Conservation (phyloP, 2,113 vertebrate species). For the Vidua chalybeata region DNA sequence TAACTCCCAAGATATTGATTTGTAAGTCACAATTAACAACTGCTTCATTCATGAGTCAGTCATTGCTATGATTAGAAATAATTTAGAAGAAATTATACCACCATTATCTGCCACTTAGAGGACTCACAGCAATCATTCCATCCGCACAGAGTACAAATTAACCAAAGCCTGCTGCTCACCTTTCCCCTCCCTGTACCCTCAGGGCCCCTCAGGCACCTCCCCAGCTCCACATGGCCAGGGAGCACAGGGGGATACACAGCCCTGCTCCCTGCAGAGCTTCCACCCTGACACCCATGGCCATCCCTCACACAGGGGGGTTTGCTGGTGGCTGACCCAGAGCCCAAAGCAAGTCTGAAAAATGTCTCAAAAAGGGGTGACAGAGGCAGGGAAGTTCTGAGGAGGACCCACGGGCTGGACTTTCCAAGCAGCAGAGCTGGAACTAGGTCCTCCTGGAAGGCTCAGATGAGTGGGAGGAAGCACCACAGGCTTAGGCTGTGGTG, state of each 20-base stretch:
- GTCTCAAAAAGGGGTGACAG: neutral
- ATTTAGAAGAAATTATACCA: conserved; percentile 55
- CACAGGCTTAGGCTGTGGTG: neutral
- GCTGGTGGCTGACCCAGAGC: neutral
- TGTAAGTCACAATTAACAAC: conserved; percentile 55
- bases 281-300: neutral
- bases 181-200: neutral
- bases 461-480: neutral
- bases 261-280: neutral
- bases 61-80: conserved; percentile 56
- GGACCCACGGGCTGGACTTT: neutral
- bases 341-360: neutral
- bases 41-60: conserved; percentile 36
- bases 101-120: conserved; percentile 53
- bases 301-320: neutral
- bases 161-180: neutral
- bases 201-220: neutral
- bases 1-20: conserved; percentile 47
- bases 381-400: neutral
- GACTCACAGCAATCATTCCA: conserved; percentile 10
- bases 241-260: neutral
- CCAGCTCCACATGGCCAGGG: accelerated
- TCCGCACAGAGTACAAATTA: accelerated
- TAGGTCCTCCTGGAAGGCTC: neutral
- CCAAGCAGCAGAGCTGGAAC: neutral